These are phyloP conservation scores for Tichodroma muraria DNA, from an alignment of 2,113 vertebrate genomes.

Conservation along the genomic window DNA sequence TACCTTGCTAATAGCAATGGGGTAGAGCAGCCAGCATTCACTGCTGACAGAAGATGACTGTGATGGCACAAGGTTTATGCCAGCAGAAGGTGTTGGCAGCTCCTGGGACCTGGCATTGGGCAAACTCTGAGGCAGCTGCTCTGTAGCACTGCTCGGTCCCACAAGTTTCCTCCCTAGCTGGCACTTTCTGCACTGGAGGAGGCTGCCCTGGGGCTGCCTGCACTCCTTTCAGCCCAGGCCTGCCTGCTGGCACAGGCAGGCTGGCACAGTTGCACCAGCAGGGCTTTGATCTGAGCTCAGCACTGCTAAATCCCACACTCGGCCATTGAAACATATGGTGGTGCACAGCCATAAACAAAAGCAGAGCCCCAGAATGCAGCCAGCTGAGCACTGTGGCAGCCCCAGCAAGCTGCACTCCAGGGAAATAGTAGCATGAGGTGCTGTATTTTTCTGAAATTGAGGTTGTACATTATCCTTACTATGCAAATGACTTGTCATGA, in stretches of 20 bases:
- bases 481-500: not conserved
- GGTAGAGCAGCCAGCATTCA: not conserved
- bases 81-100: not conserved
- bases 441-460: not conserved
- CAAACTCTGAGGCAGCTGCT: not conserved
- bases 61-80: not conserved
- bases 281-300: not conserved
- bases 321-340: not conserved
- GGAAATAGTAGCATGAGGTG: not conserved
- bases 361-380: not conserved
- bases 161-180: not conserved
- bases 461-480: not conserved
- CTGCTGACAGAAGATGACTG: not conserved
- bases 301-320: not conserved
- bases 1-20: not conserved
- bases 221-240: not conserved
- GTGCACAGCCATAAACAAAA: not conserved
- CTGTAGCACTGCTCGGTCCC: not conserved
- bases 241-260: not conserved
- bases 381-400: not conserved
- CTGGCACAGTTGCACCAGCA: not conserved
- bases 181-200: too few relatives aligned
- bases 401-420: not conserved
- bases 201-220: accelerated
- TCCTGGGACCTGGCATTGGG: not conserved